Evolutionary conservation across 2,797 vertebrate species (phyloP), one percentile per base, ranked within the genome.

Genomic region (Spea hammondii): DNA sequence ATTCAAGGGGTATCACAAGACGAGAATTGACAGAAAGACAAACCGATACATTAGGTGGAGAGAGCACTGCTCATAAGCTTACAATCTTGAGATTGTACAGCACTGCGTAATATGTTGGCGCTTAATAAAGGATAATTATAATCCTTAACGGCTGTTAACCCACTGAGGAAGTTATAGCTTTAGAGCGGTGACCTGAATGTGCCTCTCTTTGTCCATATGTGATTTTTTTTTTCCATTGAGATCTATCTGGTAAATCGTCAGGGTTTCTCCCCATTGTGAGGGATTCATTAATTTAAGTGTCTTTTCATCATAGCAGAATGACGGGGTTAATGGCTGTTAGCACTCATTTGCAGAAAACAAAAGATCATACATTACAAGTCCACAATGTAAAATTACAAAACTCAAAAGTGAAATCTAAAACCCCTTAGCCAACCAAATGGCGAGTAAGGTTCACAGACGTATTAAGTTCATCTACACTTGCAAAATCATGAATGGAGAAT

Each of bases 281-380:
- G 51, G 53, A 69, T 46, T 48, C 55, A 68, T 13, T 11, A 74
- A 70, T 59, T 50, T 5, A 65, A 11, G 72, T 70, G 8, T 60
- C 46, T 45, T 65, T 75, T 70, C n/a, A 72, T 65, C 67, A 65
- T 50, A 11, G 12, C 4, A 74, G 72, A 59, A 13, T 68, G 72
- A 65, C 12, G 8, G 47, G 48, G 62, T 68, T n/a, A 44, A 49
- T 57, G 5, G 59, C 72, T 55, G 71, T 70, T 74, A 62, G 65
- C 48, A 13, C 46, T 65, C 67, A 74, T 74, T 79, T 57, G 65
- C 64, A 76, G 73, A 51, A 64, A 44, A 77, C 17, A 76, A 71
- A 76, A 17, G 54, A 13, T 14, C 1, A 75, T 14, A 70, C 59
- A 76, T 76, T 12, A 71, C 2, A 76, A 74, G 8, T 47, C 44